These are phyloP conservation scores for Myotis daubentonii DNA, from an alignment of 2,797 vertebrate genomes.

Conservation along the genomic window DNA sequence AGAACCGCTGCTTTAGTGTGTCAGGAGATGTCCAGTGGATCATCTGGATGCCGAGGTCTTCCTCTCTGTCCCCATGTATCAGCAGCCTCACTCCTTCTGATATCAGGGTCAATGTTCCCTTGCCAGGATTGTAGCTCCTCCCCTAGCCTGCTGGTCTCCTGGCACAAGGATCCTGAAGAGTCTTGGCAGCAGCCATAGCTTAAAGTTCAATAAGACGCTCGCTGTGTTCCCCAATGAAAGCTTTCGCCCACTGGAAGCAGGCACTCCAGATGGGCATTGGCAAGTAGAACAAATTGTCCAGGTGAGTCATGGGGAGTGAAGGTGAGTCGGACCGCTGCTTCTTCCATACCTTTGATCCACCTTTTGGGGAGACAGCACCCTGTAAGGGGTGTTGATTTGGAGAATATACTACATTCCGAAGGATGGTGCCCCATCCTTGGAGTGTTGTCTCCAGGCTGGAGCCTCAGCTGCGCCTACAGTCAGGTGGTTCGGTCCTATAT, in stretches of 20 bases:
- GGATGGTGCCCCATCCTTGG: neutral
- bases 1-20: neutral
- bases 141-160: neutral
- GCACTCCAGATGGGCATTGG: neutral
- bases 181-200: neutral
- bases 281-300: neutral
- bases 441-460: neutral
- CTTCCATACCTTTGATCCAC: neutral
- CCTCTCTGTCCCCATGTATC: neutral
- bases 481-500: neutral
- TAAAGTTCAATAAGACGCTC: neutral
- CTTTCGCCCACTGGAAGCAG: neutral
- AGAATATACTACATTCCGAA: neutral
- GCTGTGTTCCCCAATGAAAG: neutral
- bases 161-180: neutral
- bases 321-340: neutral
- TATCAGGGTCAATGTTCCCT: neutral
- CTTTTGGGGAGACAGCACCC: neutral
- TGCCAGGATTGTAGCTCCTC: neutral
- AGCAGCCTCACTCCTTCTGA: neutral
- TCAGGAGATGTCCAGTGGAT: neutral
- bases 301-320: neutral
- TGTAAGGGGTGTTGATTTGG: neutral
- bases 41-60: neutral
- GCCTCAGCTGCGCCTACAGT: neutral